Evolutionary conservation across 2,888 invertebrate genomes (phyloP).

Genomic region (Chesias legatella): DNA sequence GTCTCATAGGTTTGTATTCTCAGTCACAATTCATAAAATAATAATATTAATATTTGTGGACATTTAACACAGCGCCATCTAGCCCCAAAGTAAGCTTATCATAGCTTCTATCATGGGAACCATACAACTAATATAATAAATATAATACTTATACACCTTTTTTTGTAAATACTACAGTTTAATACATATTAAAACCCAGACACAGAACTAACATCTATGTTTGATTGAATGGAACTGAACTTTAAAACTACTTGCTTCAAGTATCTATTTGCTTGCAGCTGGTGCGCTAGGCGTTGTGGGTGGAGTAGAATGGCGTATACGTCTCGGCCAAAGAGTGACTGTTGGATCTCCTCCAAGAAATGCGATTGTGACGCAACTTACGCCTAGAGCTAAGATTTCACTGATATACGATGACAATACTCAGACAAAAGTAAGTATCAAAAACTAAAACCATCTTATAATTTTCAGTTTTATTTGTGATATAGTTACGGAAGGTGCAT

Average conservation of each 20-base stretch:
- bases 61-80: too few species aligned
- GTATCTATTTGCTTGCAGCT: slow-evolving; percentile 39
- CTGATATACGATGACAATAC: slow-evolving; percentile 66
- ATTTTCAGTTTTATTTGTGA: too few species aligned
- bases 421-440: slow-evolving; percentile 50
- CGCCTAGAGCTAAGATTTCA: slow-evolving; percentile 64
- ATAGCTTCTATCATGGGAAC: too few species aligned
- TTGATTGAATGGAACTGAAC: background rate
- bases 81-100: too few species aligned
- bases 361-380: slow-evolving; percentile 67
- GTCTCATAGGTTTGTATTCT: slow-evolving; percentile 58
- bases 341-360: slow-evolving; percentile 59
- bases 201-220: background rate
- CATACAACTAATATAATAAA: too few species aligned
- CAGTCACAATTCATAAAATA: background rate
- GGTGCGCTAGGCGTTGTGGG: slow-evolving; percentile 72
- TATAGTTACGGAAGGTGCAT: too few species aligned
- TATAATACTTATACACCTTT: too few species aligned
- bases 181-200: too few species aligned
- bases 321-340: slow-evolving; percentile 62
- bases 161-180: too few species aligned
- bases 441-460: background rate
- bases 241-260: background rate
- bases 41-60: too few species aligned
- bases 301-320: slow-evolving; percentile 69